Evolutionary conservation across 2,888 invertebrate genomes (phyloP).

Genomic region (Cybosia mesomella): DNA sequence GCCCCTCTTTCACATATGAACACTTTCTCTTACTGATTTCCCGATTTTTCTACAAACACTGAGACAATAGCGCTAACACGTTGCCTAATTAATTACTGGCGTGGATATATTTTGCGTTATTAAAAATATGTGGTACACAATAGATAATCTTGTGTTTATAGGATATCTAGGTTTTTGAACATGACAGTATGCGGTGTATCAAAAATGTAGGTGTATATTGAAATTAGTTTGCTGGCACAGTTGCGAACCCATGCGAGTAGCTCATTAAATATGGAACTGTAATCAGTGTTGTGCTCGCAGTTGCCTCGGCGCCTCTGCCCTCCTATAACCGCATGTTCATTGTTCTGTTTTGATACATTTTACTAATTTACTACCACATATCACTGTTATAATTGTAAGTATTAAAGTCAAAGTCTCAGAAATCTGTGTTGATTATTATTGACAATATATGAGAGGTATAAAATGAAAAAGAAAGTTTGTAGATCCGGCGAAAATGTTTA

Average conservation of each 20-base stretch:
- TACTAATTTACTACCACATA: constrained; percentile 34
- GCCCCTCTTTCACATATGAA: constrained; percentile 78
- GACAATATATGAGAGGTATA: neutral
- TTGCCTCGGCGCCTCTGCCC: constrained; percentile 65
- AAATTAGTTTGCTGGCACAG: constrained; percentile 78
- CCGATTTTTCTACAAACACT: constrained; percentile 74
- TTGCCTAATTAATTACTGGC: constrained; percentile 16
- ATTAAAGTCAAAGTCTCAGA: neutral
- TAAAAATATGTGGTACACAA: neutral
- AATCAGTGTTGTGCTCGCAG: constrained; percentile 80
- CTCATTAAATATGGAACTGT: constrained; percentile 84
- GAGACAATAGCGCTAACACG: neutral
- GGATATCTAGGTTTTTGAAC: constrained; percentile 31
- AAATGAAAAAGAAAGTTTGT: neutral
- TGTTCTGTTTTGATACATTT: constrained; percentile 62
- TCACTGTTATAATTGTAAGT: constrained; percentile 4
- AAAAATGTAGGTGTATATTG: constrained; percentile 74
- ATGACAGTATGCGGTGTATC: constrained; percentile 45
- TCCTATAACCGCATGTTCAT: constrained; percentile 63
- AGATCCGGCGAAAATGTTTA: neutral
- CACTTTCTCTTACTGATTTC: constrained; percentile 80
- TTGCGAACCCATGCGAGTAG: constrained; percentile 74
- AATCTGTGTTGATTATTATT: neutral
- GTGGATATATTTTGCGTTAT: constrained; percentile 24
- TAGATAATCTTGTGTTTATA: neutral